Percentiles rank a stretch among this genome's conserved stretches.
Evolutionary conservation across 2,113 vertebrate species (phyloP).

Genomic region (Triplophysa dalaica): DNA sequence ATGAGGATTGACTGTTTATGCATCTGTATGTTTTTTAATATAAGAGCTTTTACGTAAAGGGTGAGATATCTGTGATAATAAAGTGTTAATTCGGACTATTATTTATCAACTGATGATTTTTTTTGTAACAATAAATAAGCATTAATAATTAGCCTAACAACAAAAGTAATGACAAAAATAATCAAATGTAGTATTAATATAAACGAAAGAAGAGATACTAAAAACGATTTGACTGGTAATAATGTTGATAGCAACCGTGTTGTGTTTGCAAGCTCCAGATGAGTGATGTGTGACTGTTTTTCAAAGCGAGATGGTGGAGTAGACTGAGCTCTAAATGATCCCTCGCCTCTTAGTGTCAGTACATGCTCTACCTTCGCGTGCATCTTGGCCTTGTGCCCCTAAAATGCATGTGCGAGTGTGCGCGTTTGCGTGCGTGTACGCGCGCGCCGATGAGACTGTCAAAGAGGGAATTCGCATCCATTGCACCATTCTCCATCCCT

Average conservation of each 20-base stretch:
- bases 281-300: not conserved
- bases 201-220: not conserved
- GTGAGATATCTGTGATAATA: not conserved
- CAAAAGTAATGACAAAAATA: not conserved
- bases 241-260: not conserved
- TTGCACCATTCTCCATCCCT: slow-evolving; percentile 68
- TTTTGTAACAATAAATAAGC: too few relatives aligned
- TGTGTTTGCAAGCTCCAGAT: not conserved
- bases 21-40: not conserved
- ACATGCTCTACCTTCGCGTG: slow-evolving; percentile 27
- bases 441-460: slow-evolving; percentile 64
- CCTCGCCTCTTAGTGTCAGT: slow-evolving; percentile 20
- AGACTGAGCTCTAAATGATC: not conserved
- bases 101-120: not conserved
- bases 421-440: not conserved
- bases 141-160: too few relatives aligned
- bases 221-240: not conserved
- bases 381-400: slow-evolving; percentile 31
- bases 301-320: not conserved
- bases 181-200: not conserved
- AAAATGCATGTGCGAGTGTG: not conserved
- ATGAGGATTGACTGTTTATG: slow-evolving; percentile 21
- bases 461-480: slow-evolving; percentile 56
- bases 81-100: not conserved
- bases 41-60: not conserved